Evolutionary conservation across 2,113 vertebrate genomes (phyloP).

Genomic region (Suncus etruscus): DNA sequence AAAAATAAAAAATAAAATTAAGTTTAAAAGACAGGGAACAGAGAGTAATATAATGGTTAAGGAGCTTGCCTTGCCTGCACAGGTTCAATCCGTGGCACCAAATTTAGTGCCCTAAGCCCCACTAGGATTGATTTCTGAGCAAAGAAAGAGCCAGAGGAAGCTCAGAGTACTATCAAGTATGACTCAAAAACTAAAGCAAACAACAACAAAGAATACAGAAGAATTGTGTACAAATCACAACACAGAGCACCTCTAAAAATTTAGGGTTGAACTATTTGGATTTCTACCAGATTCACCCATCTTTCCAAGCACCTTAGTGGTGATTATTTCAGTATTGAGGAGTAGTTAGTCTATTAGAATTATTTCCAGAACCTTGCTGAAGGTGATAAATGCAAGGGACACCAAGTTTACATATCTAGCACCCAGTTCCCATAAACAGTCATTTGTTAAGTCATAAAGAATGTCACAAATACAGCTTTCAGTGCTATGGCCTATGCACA

Average conservation of each 20-base stretch:
- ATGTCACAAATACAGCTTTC: constrained; percentile 12
- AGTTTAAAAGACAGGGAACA: too few relatives aligned
- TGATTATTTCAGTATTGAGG: not conserved
- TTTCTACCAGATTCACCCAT: not conserved
- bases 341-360: not conserved
- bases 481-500: not conserved
- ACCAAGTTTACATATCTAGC: not conserved
- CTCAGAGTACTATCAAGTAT: too few relatives aligned
- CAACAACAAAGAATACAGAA: not conserved
- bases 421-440: constrained; percentile 25
- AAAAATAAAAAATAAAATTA: not conserved
- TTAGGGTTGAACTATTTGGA: not conserved
- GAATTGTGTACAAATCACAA: constrained; percentile 1
- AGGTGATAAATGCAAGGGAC: constrained; percentile 27
- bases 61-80: too few relatives aligned
- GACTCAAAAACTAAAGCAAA: too few relatives aligned
- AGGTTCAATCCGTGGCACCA: too few relatives aligned
- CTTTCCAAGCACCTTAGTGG: not conserved
- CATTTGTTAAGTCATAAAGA: constrained; percentile 55
- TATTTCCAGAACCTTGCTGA: not conserved
- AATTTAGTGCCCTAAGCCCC: too few relatives aligned
- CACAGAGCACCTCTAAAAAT: not conserved
- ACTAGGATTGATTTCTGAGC: too few relatives aligned
- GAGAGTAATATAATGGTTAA: too few relatives aligned
- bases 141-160: too few relatives aligned